These are phyloP conservation scores for Stegastes partitus DNA, from an alignment of 2,113 vertebrate genomes.

Conservation along the genomic window DNA sequence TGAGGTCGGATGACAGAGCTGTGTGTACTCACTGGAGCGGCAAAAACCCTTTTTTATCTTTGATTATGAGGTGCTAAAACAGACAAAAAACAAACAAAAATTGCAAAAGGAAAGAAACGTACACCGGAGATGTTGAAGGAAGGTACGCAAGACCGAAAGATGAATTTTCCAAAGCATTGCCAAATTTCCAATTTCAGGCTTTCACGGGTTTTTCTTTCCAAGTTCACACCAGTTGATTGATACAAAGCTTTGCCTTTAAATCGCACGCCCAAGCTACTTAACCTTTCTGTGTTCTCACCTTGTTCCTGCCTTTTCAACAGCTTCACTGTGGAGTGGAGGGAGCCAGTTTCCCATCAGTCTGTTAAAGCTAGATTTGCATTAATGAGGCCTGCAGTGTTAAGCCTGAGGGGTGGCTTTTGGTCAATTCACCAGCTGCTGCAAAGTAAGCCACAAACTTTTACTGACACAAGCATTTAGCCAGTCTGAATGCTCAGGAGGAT, in stretches of 20 bases:
- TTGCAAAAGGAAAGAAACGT: too few species aligned
- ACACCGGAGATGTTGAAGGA: too few species aligned
- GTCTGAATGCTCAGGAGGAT: constrained; percentile 43
- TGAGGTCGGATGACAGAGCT: background rate
- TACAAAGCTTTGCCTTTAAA: constrained; percentile 48
- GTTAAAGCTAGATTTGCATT: constrained; percentile 81
- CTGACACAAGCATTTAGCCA: constrained; percentile 70
- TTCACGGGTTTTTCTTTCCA: constrained; percentile 14
- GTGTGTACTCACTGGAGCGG: too few species aligned
- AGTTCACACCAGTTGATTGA: constrained; percentile 38
- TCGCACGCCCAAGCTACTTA: constrained; percentile 44
- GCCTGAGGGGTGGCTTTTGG: constrained; percentile 65
- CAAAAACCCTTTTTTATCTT: background rate
- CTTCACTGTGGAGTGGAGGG: constrained; percentile 39
- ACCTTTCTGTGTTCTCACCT: constrained; percentile 60
- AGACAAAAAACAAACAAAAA: too few species aligned
- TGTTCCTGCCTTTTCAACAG: constrained; percentile 46
- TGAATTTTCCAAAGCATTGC: background rate
- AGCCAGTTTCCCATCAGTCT: constrained; percentile 70
- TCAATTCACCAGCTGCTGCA: constrained; percentile 64
- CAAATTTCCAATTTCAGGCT: constrained; percentile 23
- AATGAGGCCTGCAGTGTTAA: constrained; percentile 76
- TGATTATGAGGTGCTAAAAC: too few species aligned
- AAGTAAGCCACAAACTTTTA: constrained; percentile 72
- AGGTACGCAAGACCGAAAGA: background rate